A percentile compares a stretch with the other conserved stretches of the same genome.
Conservation (phyloP, 1,140 invertebrate genomes). For the Pantala flavescens region DNA sequence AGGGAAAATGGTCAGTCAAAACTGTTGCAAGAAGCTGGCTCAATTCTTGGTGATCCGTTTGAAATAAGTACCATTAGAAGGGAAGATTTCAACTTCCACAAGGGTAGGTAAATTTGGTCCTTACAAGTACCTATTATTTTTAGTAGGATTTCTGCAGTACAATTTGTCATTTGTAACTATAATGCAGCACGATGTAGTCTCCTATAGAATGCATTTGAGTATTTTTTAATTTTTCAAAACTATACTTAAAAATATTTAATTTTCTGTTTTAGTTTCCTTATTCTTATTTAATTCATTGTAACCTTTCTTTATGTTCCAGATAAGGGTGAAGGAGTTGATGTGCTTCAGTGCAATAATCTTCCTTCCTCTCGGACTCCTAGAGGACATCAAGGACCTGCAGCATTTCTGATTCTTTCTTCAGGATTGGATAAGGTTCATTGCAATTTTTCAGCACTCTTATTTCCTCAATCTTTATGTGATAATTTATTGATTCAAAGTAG, state of each 20-base stretch:
- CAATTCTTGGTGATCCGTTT: constrained; percentile 74
- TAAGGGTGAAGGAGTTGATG: constrained; percentile 74
- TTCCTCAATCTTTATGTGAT: background rate
- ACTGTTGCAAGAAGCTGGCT: constrained; percentile 60
- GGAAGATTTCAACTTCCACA: constrained; percentile 72
- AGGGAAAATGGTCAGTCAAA: constrained; percentile 45
- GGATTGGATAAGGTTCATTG: constrained; percentile 78
- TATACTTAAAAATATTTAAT: too few relatives aligned
- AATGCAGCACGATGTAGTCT: too few relatives aligned
- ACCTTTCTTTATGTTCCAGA: constrained; percentile 22
- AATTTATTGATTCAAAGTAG: too few relatives aligned
- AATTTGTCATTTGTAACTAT: too few relatives aligned
- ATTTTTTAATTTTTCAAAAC: too few relatives aligned
- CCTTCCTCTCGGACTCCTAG: constrained; percentile 57
- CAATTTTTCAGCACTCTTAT: too few relatives aligned
- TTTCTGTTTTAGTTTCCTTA: too few relatives aligned
- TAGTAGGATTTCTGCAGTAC: background rate
- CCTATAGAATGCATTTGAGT: too few relatives aligned
- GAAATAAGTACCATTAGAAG: constrained; percentile 79
- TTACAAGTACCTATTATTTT: background rate
- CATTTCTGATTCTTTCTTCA: constrained; percentile 78
- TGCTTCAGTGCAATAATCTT: constrained; percentile 65
- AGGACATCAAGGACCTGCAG: constrained; percentile 80
- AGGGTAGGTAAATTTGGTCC: constrained; percentile 32
- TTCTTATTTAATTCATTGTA: too few relatives aligned